phyloP scores from a whole-genome alignment of 2,113 vertebrate species.

The Furnarius figulus region DNA sequence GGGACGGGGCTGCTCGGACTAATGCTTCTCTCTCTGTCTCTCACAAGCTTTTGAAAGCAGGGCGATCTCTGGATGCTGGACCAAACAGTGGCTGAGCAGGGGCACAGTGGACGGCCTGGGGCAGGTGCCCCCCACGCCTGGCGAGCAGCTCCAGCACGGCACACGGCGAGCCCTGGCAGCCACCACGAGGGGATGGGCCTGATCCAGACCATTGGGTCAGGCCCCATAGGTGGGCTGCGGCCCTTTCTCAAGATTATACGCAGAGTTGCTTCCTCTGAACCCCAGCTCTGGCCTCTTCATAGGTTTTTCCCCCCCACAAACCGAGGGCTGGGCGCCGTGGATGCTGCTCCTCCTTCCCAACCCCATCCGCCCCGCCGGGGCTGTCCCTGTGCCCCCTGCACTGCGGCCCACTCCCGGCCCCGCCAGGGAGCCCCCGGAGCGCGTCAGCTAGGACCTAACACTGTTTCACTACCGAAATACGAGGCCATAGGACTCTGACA shows the following conservation, averaged over 20 bases:
- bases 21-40: background rate
- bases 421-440: slow-evolving; percentile 64
- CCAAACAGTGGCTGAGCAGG: slow-evolving; percentile 4
- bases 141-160: background rate
- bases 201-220: background rate
- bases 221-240: background rate
- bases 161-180: background rate
- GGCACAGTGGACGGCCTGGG: background rate
- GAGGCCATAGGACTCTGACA: slow-evolving; percentile 87
- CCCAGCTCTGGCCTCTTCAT: slow-evolving; percentile 74
- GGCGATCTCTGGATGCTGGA: slow-evolving; percentile 65
- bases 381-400: slow-evolving; percentile 69
- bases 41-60: slow-evolving; percentile 75
- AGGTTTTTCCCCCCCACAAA: slow-evolving; percentile 72
- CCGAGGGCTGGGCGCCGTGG: slow-evolving; percentile 70
- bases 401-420: slow-evolving; percentile 26
- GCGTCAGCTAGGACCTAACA: slow-evolving; percentile 93
- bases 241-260: slow-evolving; percentile 77
- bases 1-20: background rate
- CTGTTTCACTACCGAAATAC: slow-evolving; percentile 87
- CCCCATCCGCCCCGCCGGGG: slow-evolving; percentile 79
- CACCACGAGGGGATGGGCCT: slow-evolving; percentile 2
- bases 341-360: slow-evolving; percentile 83
- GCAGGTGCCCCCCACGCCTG: background rate
- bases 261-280: slow-evolving; percentile 73